Base-by-base conservation (phyloP, 2,113 vertebrate genomes). In the Siniperca knerii region DNA sequence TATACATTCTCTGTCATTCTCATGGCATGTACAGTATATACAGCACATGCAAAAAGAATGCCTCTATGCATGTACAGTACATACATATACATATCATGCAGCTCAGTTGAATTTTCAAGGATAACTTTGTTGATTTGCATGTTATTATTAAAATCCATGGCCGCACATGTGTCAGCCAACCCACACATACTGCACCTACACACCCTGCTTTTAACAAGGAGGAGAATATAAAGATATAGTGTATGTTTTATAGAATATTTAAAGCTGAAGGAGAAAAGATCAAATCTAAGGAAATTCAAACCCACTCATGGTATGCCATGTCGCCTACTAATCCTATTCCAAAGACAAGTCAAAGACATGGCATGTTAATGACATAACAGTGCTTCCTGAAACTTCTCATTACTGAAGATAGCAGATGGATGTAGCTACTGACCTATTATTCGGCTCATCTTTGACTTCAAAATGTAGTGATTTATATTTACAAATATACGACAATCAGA, bases 91-190 rank as follows among this genome's bases (percentile, higher is more conserved):
- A 66, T 44, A 40, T 58, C 23, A 23, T 61, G 64, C 67, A 40
- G 46, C 65, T 79, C 52, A 54, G 25, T 21, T 50, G 64, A 55
- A n/a, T 74, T 78, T 64, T 79, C 25, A 25, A 37, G 46, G 44
- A 44, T 61, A 55, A 46, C 35, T 12, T 70, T 48, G 0, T 77
- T 61, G 62, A 65, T 80, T 61, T 80, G 21, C 73, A 50, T n/a
- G 40, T 25, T 42, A 75, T 86, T 68, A 54, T 76, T 76, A 78
- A 48, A 84, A 70, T 8, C 16, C 33, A 35, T 25, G 1, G 12
- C 61, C 4, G n/a, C 44, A 65, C 8, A 54, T 52, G 46, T 86
- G 67, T 69, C 57, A 86, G 4, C 52, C 42, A 74, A 21, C 8
- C 48, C 33, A 62, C 29, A n/a, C 35, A 67, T 23, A 57, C 40